Percentiles rank a stretch among this genome's conserved stretches.
These are phyloP conservation scores for Brachionus rotundiformis DNA, from an alignment of 1,140 invertebrate species.

Conservation along the genomic window DNA sequence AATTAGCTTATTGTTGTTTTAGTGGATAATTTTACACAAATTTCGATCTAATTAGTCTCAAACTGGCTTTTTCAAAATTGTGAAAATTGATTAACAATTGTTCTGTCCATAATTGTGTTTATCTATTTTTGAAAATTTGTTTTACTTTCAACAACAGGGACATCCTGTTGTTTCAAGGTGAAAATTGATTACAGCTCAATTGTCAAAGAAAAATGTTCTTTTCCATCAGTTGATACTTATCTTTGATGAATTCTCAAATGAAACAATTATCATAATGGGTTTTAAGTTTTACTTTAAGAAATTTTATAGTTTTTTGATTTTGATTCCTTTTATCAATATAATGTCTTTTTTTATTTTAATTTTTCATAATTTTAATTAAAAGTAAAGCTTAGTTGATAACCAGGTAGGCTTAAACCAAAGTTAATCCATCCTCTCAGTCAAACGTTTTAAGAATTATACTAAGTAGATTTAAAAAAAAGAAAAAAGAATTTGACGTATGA, in stretches of 20 bases:
- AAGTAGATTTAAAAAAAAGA: too few species aligned
- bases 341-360: too few species aligned
- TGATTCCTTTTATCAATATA: neutral
- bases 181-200: conserved; percentile 3
- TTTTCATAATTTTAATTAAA: too few species aligned
- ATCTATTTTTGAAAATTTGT: conserved; percentile 9
- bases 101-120: neutral
- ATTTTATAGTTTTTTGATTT: too few species aligned
- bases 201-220: neutral
- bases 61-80: conserved; percentile 3
- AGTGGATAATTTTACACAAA: conserved; percentile 32
- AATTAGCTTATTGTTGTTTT: neutral
- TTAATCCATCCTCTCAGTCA: too few species aligned
- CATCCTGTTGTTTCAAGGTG: conserved; percentile 29
- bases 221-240: neutral
- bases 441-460: too few species aligned
- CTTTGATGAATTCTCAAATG: neutral
- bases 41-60: conserved; percentile 29
- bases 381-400: too few species aligned
- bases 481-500: too few species aligned
- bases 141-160: neutral
- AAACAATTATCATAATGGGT: too few species aligned
- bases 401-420: too few species aligned
- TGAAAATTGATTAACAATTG: conserved; percentile 46
- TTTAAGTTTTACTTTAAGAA: too few species aligned